Evolutionary conservation across 2,888 invertebrate species (phyloP).

Genomic region (Rhodophaea formosa): DNA sequence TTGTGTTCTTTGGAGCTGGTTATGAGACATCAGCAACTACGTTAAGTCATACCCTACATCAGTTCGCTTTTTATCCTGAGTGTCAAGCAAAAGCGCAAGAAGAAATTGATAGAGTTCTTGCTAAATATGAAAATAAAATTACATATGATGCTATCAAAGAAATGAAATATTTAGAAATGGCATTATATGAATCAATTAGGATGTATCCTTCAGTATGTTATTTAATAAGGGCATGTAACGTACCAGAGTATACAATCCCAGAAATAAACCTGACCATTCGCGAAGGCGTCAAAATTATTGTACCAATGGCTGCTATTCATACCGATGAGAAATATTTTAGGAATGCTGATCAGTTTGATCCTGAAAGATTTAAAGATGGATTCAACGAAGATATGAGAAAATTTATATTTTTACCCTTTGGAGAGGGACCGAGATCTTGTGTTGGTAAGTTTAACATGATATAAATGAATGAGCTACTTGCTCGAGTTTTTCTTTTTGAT

Average conservation of each 20-base stretch:
- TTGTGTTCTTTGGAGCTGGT: constrained; percentile 74
- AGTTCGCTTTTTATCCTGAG: constrained; percentile 68
- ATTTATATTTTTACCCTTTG: constrained; percentile 63
- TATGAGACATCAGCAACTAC: constrained; percentile 78
- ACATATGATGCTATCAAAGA: constrained; percentile 67
- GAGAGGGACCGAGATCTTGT: constrained; percentile 67
- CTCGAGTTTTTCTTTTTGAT: no score
- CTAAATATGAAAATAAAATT: constrained; percentile 55
- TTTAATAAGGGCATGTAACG: constrained; percentile 55
- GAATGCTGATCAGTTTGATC: constrained; percentile 58
- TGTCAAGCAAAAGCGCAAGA: constrained; percentile 64
- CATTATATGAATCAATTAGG: constrained; percentile 65
- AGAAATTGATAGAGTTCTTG: constrained; percentile 64
- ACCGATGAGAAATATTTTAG: constrained; percentile 63
- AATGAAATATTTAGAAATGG: constrained; percentile 66
- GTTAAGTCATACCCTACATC: constrained; percentile 71
- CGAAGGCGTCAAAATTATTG: constrained; percentile 53
- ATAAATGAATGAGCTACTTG: neutral
- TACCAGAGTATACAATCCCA: constrained; percentile 62
- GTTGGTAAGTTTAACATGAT: constrained; percentile 51
- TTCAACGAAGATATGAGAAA: constrained; percentile 48
- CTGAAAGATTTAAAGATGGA: constrained; percentile 58
- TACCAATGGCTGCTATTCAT: constrained; percentile 65
- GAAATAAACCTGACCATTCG: constrained; percentile 60
- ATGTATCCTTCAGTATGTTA: constrained; percentile 67